phyloP scores from a whole-genome alignment of 2,888 invertebrate species.

The Chaetogeoica ovagalla region DNA sequence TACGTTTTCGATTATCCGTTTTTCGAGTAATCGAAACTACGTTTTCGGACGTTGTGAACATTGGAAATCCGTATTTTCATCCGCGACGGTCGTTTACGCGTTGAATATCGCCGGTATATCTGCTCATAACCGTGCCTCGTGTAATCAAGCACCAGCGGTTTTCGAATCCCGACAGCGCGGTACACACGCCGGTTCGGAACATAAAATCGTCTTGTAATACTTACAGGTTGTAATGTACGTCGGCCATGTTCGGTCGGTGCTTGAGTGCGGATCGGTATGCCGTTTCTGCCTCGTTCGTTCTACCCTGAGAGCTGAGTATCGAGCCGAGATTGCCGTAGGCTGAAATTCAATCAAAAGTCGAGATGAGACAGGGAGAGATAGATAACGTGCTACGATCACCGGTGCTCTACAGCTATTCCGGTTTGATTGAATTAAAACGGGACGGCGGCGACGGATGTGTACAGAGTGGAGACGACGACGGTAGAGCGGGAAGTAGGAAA shows the following conservation, averaged over 20 bases:
- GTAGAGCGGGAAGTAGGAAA: not conserved
- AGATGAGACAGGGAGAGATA: not conserved
- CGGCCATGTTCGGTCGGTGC: constrained; percentile 95
- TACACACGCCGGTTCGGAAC: not conserved
- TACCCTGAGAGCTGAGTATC: constrained; percentile 86
- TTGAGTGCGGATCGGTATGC: constrained; percentile 89
- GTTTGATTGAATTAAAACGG: constrained; percentile 32
- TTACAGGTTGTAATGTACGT: constrained; percentile 88
- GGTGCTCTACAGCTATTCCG: not conserved
- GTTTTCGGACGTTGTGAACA: too few species aligned
- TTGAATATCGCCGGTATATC: too few species aligned
- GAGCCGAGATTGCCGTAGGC: constrained; percentile 97
- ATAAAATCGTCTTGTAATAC: constrained; percentile 45
- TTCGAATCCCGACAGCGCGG: too few species aligned
- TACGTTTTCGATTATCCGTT: too few species aligned
- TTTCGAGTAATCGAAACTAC: too few species aligned
- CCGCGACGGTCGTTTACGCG: too few species aligned
- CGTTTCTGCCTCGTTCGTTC: constrained; percentile 83
- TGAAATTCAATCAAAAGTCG: constrained; percentile 62
- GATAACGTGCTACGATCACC: constrained; percentile 12
- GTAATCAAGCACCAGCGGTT: too few species aligned
- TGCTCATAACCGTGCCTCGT: too few species aligned
- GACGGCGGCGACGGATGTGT: too few species aligned
- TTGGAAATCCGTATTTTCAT: too few species aligned
- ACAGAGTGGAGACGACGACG: too few species aligned